Evolutionary conservation across 2,888 invertebrate species (phyloP), one percentile per base, ranked within the genome.

Genomic region (Lordiphosa andalusiaca): DNA sequence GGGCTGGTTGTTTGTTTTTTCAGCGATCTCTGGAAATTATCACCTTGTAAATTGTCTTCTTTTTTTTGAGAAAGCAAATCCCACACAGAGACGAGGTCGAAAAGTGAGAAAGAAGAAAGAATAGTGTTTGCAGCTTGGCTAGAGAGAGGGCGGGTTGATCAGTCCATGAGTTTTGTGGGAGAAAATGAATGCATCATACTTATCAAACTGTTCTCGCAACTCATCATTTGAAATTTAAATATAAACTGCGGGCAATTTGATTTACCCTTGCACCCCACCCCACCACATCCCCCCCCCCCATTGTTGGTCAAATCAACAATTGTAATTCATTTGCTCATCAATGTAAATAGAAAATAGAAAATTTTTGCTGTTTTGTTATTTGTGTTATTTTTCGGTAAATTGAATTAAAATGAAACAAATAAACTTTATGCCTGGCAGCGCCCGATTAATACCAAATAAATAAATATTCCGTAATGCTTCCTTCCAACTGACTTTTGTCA

Each of bases 211-310:
- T 25, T 7, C 30, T 25, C 6, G 16, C 1, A 5, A 33, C 10
- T 2, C 36, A 9, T 7, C 73, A 84, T 81, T 71, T 69, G 60
- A 72, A 72, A 67, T 64, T 74, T 63, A 65, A 81, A 70, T 70
- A 73, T 67, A 48, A 47, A 23, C 52, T 42, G 25, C 50, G 40
- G 47, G 58, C 40, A 25, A 37, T 53, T 60, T 49, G 51, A 19
- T 49, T 46, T 53, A 51, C 36, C 36, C 19, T 19, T 38, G 13
- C 21, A 16, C 37, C n/a, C n/a, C n/a, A n/a, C n/a, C n/a, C n/a
- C 12, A 3, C 36, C 5, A 25, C 19, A 16, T 12, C 33, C 6
- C 3, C 16, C 25, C 6, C 10, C 16, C 16, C n/a, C 13, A 35
- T 30, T 19, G 10, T 10, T 2, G 36, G 62, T 53, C 59, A 64